Evolutionary conservation across 2,797 vertebrate genomes (phyloP).

Genomic region (Rhincodon typus): DNA sequence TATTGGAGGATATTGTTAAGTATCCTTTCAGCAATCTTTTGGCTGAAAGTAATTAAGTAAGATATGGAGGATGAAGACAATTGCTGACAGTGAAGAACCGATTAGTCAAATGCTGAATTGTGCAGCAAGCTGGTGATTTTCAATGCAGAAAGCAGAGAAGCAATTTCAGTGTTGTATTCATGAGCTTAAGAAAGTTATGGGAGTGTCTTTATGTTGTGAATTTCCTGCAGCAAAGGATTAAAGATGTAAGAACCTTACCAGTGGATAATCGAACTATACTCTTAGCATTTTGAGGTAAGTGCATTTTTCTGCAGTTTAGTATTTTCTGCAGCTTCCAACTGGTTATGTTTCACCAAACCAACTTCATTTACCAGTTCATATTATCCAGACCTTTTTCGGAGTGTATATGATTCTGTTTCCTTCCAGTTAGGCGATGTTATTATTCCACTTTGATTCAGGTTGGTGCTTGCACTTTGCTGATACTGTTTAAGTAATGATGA

Average conservation of each 20-base stretch:
- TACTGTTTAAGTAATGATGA: background rate
- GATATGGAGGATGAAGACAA: conserved; percentile 7
- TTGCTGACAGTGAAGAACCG: background rate
- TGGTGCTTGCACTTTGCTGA: background rate
- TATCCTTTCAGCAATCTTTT: background rate
- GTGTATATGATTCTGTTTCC: background rate
- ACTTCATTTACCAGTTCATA: background rate
- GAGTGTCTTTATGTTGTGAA: too few relatives aligned
- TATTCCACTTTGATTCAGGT: background rate
- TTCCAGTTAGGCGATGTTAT: background rate
- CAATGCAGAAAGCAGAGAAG: background rate
- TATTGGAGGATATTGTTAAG: background rate
- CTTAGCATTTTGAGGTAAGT: background rate
- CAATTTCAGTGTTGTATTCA: background rate
- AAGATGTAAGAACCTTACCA: background rate
- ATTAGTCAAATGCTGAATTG: conserved; percentile 4
- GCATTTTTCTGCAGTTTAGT: background rate
- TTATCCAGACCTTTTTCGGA: background rate
- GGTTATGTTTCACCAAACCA: background rate
- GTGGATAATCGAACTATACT: background rate
- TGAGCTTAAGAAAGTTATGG: background rate
- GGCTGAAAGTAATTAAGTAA: conserved; percentile 30
- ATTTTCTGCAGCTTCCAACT: background rate
- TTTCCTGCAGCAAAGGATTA: background rate
- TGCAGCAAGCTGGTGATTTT: background rate